Percentiles rank a stretch among this genome's conserved stretches.
Conservation (phyloP, 1,140 invertebrate species). For the Reticulitermes speratus region DNA sequence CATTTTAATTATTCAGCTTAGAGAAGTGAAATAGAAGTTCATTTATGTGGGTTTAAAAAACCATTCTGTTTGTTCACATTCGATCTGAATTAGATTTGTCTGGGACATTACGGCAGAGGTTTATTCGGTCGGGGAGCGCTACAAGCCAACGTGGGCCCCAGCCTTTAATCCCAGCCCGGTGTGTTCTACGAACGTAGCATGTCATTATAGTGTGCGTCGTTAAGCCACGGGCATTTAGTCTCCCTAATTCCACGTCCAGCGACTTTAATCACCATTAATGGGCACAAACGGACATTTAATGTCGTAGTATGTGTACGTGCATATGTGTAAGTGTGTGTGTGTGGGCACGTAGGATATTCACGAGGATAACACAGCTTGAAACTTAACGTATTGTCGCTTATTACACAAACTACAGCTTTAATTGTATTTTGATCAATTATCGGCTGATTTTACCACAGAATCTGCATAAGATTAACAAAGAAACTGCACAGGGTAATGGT, state of each 20-base stretch:
- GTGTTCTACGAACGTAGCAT: no score
- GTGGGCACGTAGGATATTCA: no score
- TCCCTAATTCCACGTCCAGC: not conserved
- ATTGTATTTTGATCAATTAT: no score
- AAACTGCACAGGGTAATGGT: no score
- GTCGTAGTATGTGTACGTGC: not conserved
- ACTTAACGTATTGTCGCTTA: no score
- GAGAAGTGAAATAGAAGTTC: not conserved
- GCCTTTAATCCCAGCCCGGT: not conserved
- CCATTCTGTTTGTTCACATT: not conserved
- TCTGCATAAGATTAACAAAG: no score
- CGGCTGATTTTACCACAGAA: no score
- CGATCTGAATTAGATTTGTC: not conserved
- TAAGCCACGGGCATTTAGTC: not conserved
- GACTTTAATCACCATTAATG: slow-evolving; percentile 8
- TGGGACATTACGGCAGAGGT: not conserved
- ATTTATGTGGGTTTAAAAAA: not conserved
- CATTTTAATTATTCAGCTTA: not conserved
- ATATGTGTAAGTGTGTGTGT: not conserved
- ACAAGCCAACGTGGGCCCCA: not conserved
- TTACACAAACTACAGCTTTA: no score
- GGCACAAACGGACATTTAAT: not conserved
- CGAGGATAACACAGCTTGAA: no score
- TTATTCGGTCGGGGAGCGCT: not conserved
- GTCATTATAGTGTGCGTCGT: not conserved